Percentiles rank a stretch among this genome's conserved stretches.
Evolutionary conservation across 2,797 vertebrate species (phyloP).

Genomic region (Sebastes elongatus): DNA sequence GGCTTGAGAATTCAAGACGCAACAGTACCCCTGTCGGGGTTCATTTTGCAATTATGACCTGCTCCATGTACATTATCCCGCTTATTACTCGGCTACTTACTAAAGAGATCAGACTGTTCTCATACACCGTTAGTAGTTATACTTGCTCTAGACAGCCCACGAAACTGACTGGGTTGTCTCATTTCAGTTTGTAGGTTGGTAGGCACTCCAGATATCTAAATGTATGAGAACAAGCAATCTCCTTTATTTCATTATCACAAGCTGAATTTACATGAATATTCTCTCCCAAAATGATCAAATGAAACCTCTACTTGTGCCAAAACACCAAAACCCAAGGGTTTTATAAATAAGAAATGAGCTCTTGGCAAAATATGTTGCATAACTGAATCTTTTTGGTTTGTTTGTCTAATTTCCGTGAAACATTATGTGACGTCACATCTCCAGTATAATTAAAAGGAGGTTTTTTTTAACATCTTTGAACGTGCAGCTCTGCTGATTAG

Average conservation of each 20-base stretch:
- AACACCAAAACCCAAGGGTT: background rate
- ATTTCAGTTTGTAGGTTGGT: rapidly evolving
- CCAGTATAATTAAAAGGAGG: background rate
- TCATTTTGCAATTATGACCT: no score
- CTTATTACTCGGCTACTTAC: no score
- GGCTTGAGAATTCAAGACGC: no score
- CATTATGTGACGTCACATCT: background rate
- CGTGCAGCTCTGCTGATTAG: slow-evolving; percentile 33
- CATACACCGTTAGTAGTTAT: no score
- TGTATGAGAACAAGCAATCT: background rate
- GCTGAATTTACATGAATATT: background rate
- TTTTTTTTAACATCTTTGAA: slow-evolving; percentile 1
- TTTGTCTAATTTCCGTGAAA: background rate
- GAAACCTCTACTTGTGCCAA: background rate
- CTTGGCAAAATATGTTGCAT: background rate
- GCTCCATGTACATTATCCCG: no score
- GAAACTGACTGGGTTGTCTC: no score
- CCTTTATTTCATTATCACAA: background rate
- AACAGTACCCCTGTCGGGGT: no score
- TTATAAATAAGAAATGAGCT: no score
- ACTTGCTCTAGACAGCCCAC: no score
- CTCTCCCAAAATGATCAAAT: background rate
- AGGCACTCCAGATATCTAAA: no score
- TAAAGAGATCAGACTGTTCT: no score
- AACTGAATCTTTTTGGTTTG: background rate